Conservation (phyloP, 2,797 vertebrate genomes). For the Agapornis canus region DNA sequence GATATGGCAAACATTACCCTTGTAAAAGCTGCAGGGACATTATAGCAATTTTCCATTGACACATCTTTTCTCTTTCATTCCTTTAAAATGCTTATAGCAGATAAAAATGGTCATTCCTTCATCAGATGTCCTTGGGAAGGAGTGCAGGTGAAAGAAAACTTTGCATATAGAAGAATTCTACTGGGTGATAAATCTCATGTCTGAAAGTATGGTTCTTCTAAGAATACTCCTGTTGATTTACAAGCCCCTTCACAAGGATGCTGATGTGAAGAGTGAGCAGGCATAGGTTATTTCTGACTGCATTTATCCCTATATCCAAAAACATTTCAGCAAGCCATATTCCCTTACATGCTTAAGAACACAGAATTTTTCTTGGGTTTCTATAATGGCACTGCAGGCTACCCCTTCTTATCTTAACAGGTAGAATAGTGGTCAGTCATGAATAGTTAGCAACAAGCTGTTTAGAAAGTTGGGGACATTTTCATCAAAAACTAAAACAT, state of each 20-base stretch:
- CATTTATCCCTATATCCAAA: neutral
- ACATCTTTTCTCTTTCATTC: neutral
- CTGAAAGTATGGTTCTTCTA: neutral
- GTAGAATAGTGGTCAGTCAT: neutral
- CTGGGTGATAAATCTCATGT: neutral
- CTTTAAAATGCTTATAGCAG: neutral
- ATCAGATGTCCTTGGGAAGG: neutral
- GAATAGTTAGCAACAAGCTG: neutral
- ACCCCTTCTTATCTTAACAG: neutral
- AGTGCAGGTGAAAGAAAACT: neutral
- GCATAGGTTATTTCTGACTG: neutral
- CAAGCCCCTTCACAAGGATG: neutral
- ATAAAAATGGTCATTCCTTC: neutral
- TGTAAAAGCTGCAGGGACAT: neutral
- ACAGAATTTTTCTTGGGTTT: neutral
- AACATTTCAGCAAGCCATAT: neutral
- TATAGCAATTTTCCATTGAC: neutral
- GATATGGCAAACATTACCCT: neutral
- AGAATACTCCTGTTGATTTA: neutral
- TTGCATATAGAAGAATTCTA: neutral
- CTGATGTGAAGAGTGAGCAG: neutral
- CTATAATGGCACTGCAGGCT: neutral
- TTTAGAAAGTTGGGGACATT: neutral
- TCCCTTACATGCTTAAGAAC: neutral
- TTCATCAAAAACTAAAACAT: neutral